Conservation (phyloP, 2,888 invertebrate species). For the Drosophila dives region DNA sequence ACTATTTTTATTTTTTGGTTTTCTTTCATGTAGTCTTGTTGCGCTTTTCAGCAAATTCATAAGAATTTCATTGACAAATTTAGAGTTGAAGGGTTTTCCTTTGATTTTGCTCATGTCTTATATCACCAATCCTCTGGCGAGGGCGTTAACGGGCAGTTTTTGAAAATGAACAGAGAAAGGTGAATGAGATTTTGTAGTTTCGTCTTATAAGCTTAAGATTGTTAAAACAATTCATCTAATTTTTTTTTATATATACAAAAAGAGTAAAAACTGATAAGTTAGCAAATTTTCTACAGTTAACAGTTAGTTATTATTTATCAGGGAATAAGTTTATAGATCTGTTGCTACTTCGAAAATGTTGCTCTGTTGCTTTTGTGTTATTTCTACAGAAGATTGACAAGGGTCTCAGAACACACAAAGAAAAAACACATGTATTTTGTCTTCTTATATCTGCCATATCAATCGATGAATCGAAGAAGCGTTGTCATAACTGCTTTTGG, state of each 20-base stretch:
- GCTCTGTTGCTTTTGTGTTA: slow-evolving; percentile 21
- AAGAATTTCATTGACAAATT: slow-evolving; percentile 50
- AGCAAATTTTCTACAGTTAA: neutral
- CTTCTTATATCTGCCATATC: slow-evolving; percentile 51
- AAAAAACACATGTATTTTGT: slow-evolving; percentile 25
- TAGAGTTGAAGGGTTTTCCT: slow-evolving; percentile 62
- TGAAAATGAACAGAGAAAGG: neutral
- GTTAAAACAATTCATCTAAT: neutral
- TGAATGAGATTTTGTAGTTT: neutral
- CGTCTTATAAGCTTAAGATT: neutral
- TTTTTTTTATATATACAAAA: neutral
- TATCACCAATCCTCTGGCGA: slow-evolving; percentile 23
- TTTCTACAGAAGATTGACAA: slow-evolving; percentile 25
- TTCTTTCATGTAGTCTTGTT: slow-evolving; percentile 56
- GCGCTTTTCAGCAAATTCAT: slow-evolving; percentile 72
- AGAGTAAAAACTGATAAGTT: neutral
- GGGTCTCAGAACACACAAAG: slow-evolving; percentile 19
- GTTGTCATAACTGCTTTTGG: slow-evolving; percentile 69
- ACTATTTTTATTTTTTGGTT: slow-evolving; percentile 8
- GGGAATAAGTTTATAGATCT: slow-evolving; percentile 3
- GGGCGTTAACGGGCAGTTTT: slow-evolving; percentile 50
- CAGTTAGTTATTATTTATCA: neutral
- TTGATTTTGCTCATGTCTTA: slow-evolving; percentile 5
- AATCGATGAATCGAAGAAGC: slow-evolving; percentile 53
- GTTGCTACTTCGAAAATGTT: neutral